These are phyloP conservation scores for Zootoca vivipara DNA, from an alignment of 2,113 vertebrate species.

Conservation along the genomic window DNA sequence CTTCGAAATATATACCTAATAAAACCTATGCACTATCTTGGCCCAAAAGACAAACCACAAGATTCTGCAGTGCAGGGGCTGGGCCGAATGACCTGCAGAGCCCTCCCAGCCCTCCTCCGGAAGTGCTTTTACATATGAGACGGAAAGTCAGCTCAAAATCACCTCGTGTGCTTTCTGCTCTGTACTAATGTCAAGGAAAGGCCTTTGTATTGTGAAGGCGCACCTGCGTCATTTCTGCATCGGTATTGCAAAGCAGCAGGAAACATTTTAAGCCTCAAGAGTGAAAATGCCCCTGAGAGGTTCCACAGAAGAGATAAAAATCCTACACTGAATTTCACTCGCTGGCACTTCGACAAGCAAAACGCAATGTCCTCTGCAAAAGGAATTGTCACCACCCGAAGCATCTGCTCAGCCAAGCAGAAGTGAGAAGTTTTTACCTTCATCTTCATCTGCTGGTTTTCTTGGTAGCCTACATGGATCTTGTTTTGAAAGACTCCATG, in stretches of 20 bases:
- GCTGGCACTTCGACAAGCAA: background rate
- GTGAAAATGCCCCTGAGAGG: background rate
- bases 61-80: background rate
- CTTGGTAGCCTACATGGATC: conserved; percentile 89
- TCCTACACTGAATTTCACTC: background rate
- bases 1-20: too few relatives aligned
- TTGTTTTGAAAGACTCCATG: conserved; percentile 89
- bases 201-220: background rate
- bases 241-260: background rate
- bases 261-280: background rate
- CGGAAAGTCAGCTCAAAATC: background rate
- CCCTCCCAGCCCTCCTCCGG: too few relatives aligned
- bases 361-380: background rate
- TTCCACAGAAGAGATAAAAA: background rate
- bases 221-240: too few relatives aligned
- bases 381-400: background rate
- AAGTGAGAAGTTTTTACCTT: conserved; percentile 77
- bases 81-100: background rate
- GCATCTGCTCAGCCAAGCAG: background rate
- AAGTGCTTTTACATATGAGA: background rate
- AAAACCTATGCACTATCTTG: too few relatives aligned
- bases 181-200: background rate
- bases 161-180: background rate
- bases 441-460: conserved; percentile 90
- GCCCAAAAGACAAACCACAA: too few relatives aligned